Conservation (phyloP, 2,888 invertebrate genomes). For the Biston betularia region DNA sequence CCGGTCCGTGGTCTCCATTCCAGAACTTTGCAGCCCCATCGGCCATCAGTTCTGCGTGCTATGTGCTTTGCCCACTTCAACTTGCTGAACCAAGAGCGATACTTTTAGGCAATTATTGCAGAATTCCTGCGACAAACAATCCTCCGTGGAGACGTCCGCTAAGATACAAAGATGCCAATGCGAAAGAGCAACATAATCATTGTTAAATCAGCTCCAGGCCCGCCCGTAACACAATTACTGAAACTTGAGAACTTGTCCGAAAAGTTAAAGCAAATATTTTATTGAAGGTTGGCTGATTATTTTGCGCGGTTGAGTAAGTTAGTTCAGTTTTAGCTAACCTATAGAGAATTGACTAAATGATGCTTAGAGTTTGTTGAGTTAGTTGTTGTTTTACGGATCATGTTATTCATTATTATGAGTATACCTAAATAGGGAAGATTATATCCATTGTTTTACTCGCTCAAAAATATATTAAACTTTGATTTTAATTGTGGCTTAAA, state of each 20-base stretch:
- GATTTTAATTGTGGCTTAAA: no score
- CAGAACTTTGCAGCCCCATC: no score
- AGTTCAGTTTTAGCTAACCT: conserved; percentile 20
- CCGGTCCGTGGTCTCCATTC: no score
- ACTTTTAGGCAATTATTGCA: background rate
- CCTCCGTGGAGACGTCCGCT: background rate
- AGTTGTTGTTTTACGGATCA: conserved; percentile 1
- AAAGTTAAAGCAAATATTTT: conserved; percentile 36
- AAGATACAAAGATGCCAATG: conserved; percentile 2
- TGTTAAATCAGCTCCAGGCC: conserved; percentile 21
- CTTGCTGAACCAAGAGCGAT: no score
- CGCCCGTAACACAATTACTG: conserved; percentile 31
- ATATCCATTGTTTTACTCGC: background rate
- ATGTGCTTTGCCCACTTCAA: no score
- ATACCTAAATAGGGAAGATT: background rate
- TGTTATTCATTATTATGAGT: background rate
- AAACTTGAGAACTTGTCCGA: conserved; percentile 30
- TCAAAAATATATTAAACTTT: no score
- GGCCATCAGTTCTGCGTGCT: no score
- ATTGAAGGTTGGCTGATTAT: conserved; percentile 33
- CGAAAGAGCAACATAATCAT: conserved; percentile 22
- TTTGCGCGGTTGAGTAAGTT: conserved; percentile 13
- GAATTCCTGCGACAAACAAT: background rate
- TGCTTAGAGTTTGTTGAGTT: conserved; percentile 4
- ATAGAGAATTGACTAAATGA: conserved; percentile 7